Percentiles rank a stretch among this genome's conserved stretches.
These are phyloP conservation scores for Henricia sp. DNA, from an alignment of 53 echinoderm and acorn worm genomes.

Conservation along the genomic window DNA sequence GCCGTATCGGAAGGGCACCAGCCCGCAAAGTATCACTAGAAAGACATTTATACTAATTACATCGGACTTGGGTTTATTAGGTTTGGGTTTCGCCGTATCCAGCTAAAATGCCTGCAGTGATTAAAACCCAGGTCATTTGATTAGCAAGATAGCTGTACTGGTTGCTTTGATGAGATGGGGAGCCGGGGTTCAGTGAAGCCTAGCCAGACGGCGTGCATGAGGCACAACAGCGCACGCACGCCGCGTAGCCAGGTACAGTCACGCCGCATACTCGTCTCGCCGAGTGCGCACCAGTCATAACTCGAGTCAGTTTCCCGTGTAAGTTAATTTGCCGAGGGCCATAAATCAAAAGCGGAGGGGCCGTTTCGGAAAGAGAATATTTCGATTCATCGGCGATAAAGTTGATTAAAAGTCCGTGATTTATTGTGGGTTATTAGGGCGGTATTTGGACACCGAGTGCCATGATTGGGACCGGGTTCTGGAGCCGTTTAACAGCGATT, in stretches of 20 bases:
- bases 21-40: slow-evolving; percentile 31
- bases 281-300: background rate
- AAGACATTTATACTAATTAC: slow-evolving; percentile 51
- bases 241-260: slow-evolving; percentile 49
- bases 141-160: slow-evolving; percentile 8
- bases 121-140: slow-evolving; percentile 30
- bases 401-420: slow-evolving; percentile 60
- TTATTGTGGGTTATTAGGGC: slow-evolving; percentile 47
- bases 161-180: slow-evolving; percentile 39
- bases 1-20: slow-evolving; percentile 2
- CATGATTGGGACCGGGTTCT: slow-evolving; percentile 22
- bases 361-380: slow-evolving; percentile 52
- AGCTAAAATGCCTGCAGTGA: slow-evolving; percentile 37
- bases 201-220: background rate
- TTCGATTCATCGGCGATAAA: slow-evolving; percentile 63
- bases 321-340: slow-evolving; percentile 54
- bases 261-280: background rate
- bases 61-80: slow-evolving; percentile 30
- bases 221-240: slow-evolving; percentile 19
- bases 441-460: slow-evolving; percentile 40
- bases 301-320: slow-evolving; percentile 16
- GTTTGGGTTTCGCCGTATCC: background rate
- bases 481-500: background rate
- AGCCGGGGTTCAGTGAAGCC: slow-evolving; percentile 24
- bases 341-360: slow-evolving; percentile 46